Conservation (phyloP, 64 coral and sea anemone genomes). For the Montipora sp. region DNA sequence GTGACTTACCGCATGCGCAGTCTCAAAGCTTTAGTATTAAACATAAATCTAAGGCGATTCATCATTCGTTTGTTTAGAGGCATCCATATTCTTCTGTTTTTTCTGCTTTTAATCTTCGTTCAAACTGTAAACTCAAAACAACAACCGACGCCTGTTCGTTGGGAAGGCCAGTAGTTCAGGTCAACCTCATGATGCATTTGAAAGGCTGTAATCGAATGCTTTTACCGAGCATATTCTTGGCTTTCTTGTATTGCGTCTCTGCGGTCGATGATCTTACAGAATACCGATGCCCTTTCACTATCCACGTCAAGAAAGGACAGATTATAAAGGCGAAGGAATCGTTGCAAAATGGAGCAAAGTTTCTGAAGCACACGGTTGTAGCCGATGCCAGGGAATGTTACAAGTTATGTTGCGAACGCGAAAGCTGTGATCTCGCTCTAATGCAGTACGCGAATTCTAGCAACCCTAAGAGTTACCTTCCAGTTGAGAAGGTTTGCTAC, state of each 20-base stretch:
- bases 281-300: conserved; percentile 30
- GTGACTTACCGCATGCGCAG: conserved; percentile 1
- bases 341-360: conserved; percentile 53
- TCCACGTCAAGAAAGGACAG: conserved; percentile 61
- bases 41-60: not conserved
- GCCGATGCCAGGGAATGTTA: conserved; percentile 50
- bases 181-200: conserved; percentile 1
- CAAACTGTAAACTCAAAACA: not conserved
- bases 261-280: not conserved
- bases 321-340: conserved; percentile 58
- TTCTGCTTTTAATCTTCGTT: not conserved
- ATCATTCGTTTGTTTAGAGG: not conserved
- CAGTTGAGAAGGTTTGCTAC: conserved; percentile 50
- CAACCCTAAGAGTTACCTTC: not conserved
- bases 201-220: not conserved
- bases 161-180: not conserved
- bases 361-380: not conserved
- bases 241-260: conserved; percentile 47
- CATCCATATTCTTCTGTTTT: not conserved
- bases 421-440: conserved; percentile 47
- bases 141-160: not conserved
- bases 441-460: conserved; percentile 55
- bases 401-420: conserved; percentile 53
- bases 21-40: not conserved
- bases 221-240: conserved; percentile 50